Evolutionary conservation across 1,140 invertebrate species (phyloP).

Genomic region (Drosophila ananassae): DNA sequence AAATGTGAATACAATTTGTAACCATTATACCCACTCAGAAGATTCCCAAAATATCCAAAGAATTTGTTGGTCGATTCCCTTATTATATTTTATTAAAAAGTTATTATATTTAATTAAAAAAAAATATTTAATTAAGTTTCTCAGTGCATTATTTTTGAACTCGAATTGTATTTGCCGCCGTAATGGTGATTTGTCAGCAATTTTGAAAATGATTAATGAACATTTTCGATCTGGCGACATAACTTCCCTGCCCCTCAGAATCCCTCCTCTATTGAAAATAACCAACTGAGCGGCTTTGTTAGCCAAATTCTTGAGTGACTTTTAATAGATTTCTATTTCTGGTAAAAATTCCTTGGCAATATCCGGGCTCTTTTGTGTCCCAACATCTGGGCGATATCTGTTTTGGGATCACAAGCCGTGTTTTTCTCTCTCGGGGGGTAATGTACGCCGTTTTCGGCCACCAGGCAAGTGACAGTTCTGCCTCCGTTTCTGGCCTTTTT

Average conservation of each 20-base stretch:
- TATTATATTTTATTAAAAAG: no score
- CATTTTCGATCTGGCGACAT: slow-evolving; percentile 62
- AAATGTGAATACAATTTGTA: no score
- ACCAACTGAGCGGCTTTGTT: slow-evolving; percentile 31
- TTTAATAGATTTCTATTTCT: slow-evolving; percentile 66
- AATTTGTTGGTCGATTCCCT: no score
- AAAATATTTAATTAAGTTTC: background rate
- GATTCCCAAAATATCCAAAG: no score
- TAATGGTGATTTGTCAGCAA: slow-evolving; percentile 78
- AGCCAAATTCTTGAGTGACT: slow-evolving; percentile 63
- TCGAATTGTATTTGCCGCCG: slow-evolving; percentile 44
- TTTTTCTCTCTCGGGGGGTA: slow-evolving; percentile 48
- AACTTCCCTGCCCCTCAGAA: slow-evolving; percentile 5
- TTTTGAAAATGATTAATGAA: slow-evolving; percentile 77
- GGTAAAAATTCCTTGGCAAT: slow-evolving; percentile 43
- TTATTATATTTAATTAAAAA: no score
- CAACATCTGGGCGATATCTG: slow-evolving; percentile 27
- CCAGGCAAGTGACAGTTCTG: slow-evolving; percentile 70
- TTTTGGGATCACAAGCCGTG: slow-evolving; percentile 19
- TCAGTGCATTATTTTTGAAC: slow-evolving; percentile 7
- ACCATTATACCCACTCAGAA: no score
- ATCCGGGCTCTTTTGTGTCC: slow-evolving; percentile 40
- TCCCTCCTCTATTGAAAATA: background rate
- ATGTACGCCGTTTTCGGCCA: slow-evolving; percentile 71
- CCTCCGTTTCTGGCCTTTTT: slow-evolving; percentile 28